A percentile compares a stretch with the other conserved stretches of the same genome.
These are phyloP conservation scores for Psammodynastes pulverulentus DNA, from an alignment of 2,113 vertebrate genomes.

Conservation along the genomic window DNA sequence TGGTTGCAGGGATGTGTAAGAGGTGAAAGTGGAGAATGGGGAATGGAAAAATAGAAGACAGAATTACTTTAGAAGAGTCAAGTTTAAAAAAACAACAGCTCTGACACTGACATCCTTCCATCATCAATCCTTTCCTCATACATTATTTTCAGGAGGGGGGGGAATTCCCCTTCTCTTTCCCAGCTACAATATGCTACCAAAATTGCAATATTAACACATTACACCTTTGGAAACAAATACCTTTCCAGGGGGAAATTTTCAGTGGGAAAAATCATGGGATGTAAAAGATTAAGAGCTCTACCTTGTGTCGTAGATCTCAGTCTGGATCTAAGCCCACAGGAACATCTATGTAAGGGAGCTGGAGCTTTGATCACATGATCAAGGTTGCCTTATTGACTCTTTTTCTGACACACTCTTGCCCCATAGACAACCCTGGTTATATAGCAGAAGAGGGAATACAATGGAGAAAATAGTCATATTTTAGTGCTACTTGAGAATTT, in stretches of 20 bases:
- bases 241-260: background rate
- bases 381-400: background rate
- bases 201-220: background rate
- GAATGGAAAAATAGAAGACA: background rate
- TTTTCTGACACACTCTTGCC: background rate
- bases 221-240: background rate
- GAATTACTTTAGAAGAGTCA: background rate
- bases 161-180: background rate
- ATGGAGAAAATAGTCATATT: background rate
- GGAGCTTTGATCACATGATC: background rate
- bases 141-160: fast-evolving
- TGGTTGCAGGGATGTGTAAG: background rate
- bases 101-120: background rate
- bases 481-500: background rate
- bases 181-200: background rate
- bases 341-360: background rate
- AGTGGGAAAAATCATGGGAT: background rate
- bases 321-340: background rate
- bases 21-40: background rate
- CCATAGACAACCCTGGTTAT: background rate
- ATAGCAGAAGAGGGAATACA: background rate
- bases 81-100: background rate
- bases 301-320: background rate
- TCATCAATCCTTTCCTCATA: background rate
- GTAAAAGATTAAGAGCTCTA: background rate